Conservation (phyloP, 2,113 vertebrate species). For the Octodon degus region DNA sequence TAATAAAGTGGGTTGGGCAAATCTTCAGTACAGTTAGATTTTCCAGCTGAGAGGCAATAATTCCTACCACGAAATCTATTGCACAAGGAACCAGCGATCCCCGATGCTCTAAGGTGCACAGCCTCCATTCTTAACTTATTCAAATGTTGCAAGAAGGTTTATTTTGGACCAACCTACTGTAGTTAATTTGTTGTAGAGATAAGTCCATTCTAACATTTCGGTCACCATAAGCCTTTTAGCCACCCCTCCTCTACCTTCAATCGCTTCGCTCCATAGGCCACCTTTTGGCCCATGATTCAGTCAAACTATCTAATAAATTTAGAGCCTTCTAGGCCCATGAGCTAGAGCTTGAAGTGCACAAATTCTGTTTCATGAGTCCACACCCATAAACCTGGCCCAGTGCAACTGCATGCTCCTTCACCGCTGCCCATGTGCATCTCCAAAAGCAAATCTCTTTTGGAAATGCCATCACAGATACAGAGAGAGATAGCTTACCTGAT, state of each 20-base stretch:
- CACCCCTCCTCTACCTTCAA: neutral
- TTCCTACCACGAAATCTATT: neutral
- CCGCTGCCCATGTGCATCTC: neutral
- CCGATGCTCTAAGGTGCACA: fast-evolving
- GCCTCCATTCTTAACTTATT: neutral
- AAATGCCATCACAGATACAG: neutral
- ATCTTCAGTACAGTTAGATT: neutral
- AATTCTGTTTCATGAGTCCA: neutral
- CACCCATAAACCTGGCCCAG: neutral
- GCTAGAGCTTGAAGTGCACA: neutral
- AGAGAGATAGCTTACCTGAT: neutral
- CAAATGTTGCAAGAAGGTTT: neutral
- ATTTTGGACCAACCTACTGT: neutral
- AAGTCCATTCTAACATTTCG: neutral
- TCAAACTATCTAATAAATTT: neutral
- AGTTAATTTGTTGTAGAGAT: neutral
- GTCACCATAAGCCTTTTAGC: neutral
- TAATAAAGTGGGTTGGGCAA: neutral
- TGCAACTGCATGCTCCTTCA: neutral
- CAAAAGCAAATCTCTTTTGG: neutral
- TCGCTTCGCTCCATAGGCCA: neutral
- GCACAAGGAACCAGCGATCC: neutral
- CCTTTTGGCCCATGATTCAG: neutral
- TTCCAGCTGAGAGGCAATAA: neutral
- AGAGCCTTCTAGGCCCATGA: neutral